phyloP scores from a whole-genome alignment of 1,140 invertebrate genomes.

The Pogonomyrmex barbatus region DNA sequence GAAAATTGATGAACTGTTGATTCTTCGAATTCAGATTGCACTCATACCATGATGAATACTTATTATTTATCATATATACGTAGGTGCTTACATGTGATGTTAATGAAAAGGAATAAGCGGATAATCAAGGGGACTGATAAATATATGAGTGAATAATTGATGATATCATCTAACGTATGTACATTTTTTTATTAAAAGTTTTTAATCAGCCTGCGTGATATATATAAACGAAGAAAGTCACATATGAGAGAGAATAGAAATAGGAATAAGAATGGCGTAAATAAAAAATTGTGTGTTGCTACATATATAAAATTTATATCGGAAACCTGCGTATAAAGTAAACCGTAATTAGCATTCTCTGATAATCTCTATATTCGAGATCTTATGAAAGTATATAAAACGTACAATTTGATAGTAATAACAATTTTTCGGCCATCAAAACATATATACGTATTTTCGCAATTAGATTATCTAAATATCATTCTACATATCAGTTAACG shows the following conservation, averaged over 20 bases:
- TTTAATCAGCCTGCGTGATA: slow-evolving; percentile 57
- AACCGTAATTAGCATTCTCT: slow-evolving; percentile 51
- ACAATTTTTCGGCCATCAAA: slow-evolving; percentile 8
- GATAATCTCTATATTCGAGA: slow-evolving; percentile 46
- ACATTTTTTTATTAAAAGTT: slow-evolving; percentile 49
- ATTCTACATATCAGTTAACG: slow-evolving; percentile 13
- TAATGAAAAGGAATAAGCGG: slow-evolving; percentile 26
- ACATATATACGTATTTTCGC: not conserved
- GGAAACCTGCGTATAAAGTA: slow-evolving; percentile 47
- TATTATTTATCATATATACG: slow-evolving; percentile 39
- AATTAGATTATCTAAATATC: slow-evolving; percentile 23
- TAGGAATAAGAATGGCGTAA: slow-evolving; percentile 64
- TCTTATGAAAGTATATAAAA: slow-evolving; percentile 58
- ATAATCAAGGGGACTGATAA: slow-evolving; percentile 46
- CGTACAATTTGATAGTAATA: slow-evolving; percentile 56
- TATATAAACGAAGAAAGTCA: slow-evolving; percentile 61
- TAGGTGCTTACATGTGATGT: slow-evolving; percentile 55
- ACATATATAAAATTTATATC: slow-evolving; percentile 69
- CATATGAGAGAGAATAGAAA: slow-evolving; percentile 43
- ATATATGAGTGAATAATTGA: slow-evolving; percentile 38
- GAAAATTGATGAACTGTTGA: slow-evolving; percentile 8
- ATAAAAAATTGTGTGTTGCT: slow-evolving; percentile 55
- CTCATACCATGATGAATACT: slow-evolving; percentile 34
- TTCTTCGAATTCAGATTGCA: slow-evolving; percentile 34
- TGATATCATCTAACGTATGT: slow-evolving; percentile 34